Conservation (phyloP, 2,113 vertebrate genomes). For the Sander vitreus region DNA sequence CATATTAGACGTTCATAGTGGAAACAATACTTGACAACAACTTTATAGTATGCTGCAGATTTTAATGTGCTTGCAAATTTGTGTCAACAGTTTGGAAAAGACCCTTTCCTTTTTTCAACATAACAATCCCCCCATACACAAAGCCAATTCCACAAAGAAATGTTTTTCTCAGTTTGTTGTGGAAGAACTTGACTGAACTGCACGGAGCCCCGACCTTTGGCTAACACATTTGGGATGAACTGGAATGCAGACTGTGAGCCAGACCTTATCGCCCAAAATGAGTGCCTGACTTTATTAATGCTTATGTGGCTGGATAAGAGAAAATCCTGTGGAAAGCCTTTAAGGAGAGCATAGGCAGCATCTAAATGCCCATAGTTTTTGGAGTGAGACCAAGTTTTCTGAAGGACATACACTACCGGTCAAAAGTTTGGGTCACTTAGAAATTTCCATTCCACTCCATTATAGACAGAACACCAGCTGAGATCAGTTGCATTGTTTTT, state of each 20-base stretch:
- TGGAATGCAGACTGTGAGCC: constrained; percentile 2
- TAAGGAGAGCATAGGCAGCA: neutral
- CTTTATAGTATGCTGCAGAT: too few species aligned
- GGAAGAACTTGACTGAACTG: too few species aligned
- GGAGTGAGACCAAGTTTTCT: neutral
- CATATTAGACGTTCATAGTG: neutral
- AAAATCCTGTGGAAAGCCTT: neutral
- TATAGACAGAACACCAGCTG: too few species aligned
- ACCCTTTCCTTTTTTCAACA: neutral
- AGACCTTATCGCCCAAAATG: neutral
- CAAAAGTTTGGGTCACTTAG: too few species aligned
- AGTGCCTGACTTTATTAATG: neutral
- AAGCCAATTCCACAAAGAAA: neutral
- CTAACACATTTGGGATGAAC: neutral
- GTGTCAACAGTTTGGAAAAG: neutral
- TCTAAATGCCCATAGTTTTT: too few species aligned
- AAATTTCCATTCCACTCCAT: too few species aligned
- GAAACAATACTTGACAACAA: neutral
- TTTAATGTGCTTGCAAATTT: neutral
- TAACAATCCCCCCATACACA: neutral
- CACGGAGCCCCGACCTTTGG: neutral
- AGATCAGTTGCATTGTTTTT: too few species aligned
- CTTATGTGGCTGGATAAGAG: neutral
- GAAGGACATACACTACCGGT: neutral
- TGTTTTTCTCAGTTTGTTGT: too few species aligned